Conservation (phyloP, 2,113 vertebrate genomes). For the Corythaixoides concolor region DNA sequence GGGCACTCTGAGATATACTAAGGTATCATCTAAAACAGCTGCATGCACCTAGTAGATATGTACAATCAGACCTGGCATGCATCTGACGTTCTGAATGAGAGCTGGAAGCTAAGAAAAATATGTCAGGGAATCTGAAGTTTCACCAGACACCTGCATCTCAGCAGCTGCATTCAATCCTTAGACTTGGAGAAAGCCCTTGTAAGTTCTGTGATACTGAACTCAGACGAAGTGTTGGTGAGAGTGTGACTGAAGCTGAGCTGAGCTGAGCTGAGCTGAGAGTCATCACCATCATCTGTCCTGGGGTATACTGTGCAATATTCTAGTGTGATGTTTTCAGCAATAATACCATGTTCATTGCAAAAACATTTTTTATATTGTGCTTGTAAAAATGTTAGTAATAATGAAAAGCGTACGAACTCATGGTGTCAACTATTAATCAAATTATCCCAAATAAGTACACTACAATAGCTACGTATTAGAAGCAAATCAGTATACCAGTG, state of each 20-base stretch:
- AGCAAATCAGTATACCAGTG: not conserved
- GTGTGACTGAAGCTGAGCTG: not conserved
- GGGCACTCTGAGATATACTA: not conserved
- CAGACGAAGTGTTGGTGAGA: not conserved
- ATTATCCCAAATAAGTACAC: not conserved
- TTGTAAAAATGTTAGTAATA: not conserved
- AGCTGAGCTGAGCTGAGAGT: not conserved
- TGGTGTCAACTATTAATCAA: not conserved
- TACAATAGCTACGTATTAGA: not conserved
- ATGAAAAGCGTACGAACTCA: not conserved
- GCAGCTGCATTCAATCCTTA: not conserved
- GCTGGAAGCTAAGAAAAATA: not conserved
- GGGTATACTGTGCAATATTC: not conserved
- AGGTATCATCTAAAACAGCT: not conserved
- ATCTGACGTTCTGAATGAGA: not conserved
- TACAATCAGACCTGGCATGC: not conserved
- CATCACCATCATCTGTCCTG: not conserved
- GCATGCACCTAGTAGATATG: not conserved
- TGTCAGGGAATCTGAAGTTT: not conserved
- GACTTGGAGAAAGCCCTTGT: not conserved
- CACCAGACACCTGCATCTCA: not conserved
- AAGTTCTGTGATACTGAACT: not conserved
- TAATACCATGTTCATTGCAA: not conserved
- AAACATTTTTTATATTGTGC: not conserved
- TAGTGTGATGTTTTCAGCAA: not conserved